Evolutionary conservation across 2,113 vertebrate genomes (phyloP), one percentile per base, ranked within the genome.

Genomic region (Chlamydotis undulata): DNA sequence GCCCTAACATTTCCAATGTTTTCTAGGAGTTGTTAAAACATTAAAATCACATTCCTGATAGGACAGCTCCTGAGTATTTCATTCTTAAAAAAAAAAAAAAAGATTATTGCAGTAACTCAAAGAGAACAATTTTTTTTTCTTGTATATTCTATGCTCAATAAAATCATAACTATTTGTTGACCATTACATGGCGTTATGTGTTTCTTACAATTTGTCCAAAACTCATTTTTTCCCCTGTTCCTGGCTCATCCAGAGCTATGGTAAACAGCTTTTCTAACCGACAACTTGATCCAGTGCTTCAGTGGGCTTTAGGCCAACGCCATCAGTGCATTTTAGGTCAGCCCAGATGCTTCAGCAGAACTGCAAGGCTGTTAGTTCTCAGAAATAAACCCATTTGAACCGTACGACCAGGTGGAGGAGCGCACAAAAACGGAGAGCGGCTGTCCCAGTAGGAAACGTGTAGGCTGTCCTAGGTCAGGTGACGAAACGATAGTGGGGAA

Each of bases 121-220:
- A 87, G 93, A 59, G 81, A 85, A 65, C 21, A 9, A 2, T 39
- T 83, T 60, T 65, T 53, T 78, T 84, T 45, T 23, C 45, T 75
- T 75, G 77, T 96, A 93, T 96, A 76, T 75, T 87, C 64, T 86
- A 41, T 61, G 8, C 78, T 94, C 82, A 97, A 97, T 97, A 97
- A 97, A 97, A 94, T 57, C 70, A 7, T 97, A 96, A 93, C 90
- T 85, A 53, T 90, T 93, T 80, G 91, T 84, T 85, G 84, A 90
- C 64, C 64, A 45, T 71, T 56, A 29, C 57, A 78, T 56, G 8
- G 35, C 14, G 39, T 76, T 33, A 3, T 31, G 50, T 93, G 67
- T 55, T 19, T 57, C 45, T 61, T 25, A 24, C 3, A 24, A 0
- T 28, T 67, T 55, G 19, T 29, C 49, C 28, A 14, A 2, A 73